Conservation (phyloP, 30 jellyfish, hydroid and myxozoan species). For the Hydra vulgaris region DNA sequence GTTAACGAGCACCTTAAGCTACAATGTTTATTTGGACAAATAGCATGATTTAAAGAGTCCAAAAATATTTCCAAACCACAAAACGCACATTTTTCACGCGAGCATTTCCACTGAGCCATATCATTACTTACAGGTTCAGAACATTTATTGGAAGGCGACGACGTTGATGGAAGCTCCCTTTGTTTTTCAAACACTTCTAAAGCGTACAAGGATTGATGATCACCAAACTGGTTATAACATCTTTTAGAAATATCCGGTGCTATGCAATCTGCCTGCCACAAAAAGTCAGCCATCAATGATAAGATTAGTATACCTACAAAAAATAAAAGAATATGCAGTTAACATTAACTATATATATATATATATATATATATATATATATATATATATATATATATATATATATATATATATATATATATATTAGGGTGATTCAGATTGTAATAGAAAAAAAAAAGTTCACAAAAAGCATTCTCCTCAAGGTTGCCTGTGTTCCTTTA, state of each 20-base stretch:
- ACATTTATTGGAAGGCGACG: neutral
- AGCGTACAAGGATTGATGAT: neutral
- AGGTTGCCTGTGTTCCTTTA: too few relatives aligned
- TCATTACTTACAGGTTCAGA: neutral
- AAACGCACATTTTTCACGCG: conserved; percentile 19
- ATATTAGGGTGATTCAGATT: too few relatives aligned
- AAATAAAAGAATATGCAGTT: too few relatives aligned
- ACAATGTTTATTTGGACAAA: conserved; percentile 3
- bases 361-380: too few relatives aligned
- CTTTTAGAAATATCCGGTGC: conserved; percentile 1
- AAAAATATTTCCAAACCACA: neutral
- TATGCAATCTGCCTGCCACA: neutral
- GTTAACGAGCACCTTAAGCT: conserved; percentile 7
- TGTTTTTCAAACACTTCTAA: neutral
- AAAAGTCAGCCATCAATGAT: neutral
- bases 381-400: too few relatives aligned
- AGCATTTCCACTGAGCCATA: neutral
- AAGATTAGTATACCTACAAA: neutral
- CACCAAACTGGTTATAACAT: neutral
- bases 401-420: too few relatives aligned
- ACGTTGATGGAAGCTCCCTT: neutral
- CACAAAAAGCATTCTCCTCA: too few relatives aligned
- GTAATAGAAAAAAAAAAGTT: too few relatives aligned
- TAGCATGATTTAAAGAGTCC: neutral
- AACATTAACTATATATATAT: too few relatives aligned